phyloP scores from a whole-genome alignment of 2,888 invertebrate species.

The Melieria omissa region DNA sequence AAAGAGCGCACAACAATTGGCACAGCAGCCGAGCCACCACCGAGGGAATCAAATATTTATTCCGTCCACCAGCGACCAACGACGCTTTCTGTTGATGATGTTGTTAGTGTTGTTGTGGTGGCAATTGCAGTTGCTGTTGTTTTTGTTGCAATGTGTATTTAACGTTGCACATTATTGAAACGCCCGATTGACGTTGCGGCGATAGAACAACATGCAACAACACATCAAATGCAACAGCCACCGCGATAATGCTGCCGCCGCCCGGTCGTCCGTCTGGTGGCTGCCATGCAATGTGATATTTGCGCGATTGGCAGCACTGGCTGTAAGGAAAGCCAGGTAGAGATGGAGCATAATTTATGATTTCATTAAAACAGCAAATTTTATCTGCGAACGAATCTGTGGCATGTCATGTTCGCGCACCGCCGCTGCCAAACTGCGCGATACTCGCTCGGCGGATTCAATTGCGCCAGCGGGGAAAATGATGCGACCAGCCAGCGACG shows the following conservation, averaged over 20 bases:
- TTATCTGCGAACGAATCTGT: conserved; percentile 63
- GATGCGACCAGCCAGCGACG: too few relatives aligned
- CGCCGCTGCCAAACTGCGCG: conserved; percentile 19
- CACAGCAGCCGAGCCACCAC: background rate
- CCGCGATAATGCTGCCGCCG: too few relatives aligned
- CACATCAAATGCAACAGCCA: too few relatives aligned
- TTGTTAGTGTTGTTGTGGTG: background rate
- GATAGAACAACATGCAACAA: conserved; percentile 28
- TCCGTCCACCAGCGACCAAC: background rate
- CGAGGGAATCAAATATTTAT: background rate
- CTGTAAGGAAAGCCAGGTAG: background rate
- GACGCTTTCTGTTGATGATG: background rate
- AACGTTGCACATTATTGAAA: conserved; percentile 36
- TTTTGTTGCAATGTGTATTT: conserved; percentile 7
- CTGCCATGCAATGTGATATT: too few relatives aligned
- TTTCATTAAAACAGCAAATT: conserved; percentile 64
- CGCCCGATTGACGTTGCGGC: conserved; percentile 39
- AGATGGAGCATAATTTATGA: conserved; percentile 59
- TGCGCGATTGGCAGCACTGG: too few relatives aligned
- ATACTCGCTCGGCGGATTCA: background rate
- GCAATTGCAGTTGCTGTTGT: background rate
- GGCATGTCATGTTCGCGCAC: conserved; percentile 52
- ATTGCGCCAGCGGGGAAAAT: too few relatives aligned
- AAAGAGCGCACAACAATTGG: too few relatives aligned
- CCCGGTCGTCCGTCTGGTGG: too few relatives aligned